These are phyloP conservation scores for Sialis lutaria DNA, from an alignment of 2,888 invertebrate species.

Conservation along the genomic window DNA sequence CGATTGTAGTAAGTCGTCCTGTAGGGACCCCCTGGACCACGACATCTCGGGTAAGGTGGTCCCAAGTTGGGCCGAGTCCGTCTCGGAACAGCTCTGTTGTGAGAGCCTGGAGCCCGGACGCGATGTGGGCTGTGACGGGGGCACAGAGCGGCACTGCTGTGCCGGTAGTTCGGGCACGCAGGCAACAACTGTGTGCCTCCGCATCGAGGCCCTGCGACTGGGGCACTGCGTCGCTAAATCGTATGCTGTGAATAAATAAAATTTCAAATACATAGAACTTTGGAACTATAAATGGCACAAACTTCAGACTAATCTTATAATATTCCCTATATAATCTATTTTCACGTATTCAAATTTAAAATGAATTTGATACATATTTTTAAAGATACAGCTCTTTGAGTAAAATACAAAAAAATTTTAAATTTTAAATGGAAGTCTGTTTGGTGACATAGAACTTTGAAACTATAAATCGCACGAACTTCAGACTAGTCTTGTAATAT, in stretches of 20 bases:
- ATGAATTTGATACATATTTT: too few relatives aligned
- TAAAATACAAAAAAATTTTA: too few relatives aligned
- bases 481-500: too few relatives aligned
- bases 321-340: too few relatives aligned
- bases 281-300: too few relatives aligned
- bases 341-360: too few relatives aligned
- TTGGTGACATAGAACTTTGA: too few relatives aligned
- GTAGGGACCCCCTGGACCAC: slow-evolving; percentile 46
- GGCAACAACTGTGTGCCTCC: slow-evolving; percentile 49
- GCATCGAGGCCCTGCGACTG: slow-evolving; percentile 46
- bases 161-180: slow-evolving; percentile 29
- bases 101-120: slow-evolving; percentile 37
- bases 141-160: slow-evolving; percentile 44
- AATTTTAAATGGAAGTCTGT: too few relatives aligned
- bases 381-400: too few relatives aligned
- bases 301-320: too few relatives aligned
- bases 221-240: slow-evolving; percentile 71
- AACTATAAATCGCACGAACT: not conserved
- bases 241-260: slow-evolving; percentile 36
- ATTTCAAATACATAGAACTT: not conserved
- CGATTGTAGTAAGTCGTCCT: slow-evolving; percentile 49
- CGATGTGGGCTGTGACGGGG: slow-evolving; percentile 46
- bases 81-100: slow-evolving; percentile 35
- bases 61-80: slow-evolving; percentile 26
- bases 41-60: slow-evolving; percentile 31